These are phyloP conservation scores for Galendromus occidentalis DNA, from an alignment of 1,140 invertebrate genomes.

Conservation along the genomic window DNA sequence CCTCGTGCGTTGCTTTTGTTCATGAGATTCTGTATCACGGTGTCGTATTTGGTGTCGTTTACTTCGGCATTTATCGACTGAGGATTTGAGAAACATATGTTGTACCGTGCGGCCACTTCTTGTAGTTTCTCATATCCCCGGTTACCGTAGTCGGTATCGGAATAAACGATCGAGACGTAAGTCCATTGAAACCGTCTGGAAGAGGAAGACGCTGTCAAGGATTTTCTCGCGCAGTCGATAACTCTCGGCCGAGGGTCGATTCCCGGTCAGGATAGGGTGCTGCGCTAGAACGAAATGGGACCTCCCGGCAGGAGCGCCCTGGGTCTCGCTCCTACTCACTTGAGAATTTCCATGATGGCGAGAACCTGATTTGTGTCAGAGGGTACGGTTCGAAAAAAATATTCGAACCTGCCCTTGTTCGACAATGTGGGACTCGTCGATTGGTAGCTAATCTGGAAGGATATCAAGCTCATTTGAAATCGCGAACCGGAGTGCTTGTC, in stretches of 20 bases:
- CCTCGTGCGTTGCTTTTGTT: constrained; percentile 23
- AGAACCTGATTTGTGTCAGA: constrained; percentile 38
- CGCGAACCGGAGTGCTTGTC: no score
- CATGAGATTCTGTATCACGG: constrained; percentile 28
- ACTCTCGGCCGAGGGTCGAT: no score
- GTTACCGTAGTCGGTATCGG: constrained; percentile 34
- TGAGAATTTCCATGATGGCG: constrained; percentile 37
- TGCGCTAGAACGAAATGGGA: background rate
- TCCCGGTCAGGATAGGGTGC: no score
- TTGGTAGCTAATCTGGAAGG: constrained; percentile 36
- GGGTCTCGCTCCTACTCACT: constrained; percentile 25
- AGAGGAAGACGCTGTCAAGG: constrained; percentile 13
- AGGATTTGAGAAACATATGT: constrained; percentile 32
- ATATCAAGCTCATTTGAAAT: no score
- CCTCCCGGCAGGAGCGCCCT: background rate
- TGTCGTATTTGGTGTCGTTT: constrained; percentile 29
- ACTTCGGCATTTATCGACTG: constrained; percentile 27
- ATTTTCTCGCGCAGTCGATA: no score
- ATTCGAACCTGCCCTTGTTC: constrained; percentile 34
- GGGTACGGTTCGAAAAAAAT: constrained; percentile 40
- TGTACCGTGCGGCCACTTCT: constrained; percentile 28
- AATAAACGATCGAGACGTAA: constrained; percentile 39
- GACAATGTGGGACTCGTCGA: constrained; percentile 37
- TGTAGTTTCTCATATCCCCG: constrained; percentile 34
- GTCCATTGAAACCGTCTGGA: constrained; percentile 35